phyloP scores from a whole-genome alignment of 2,888 invertebrate genomes.

The Brachyptera risi region DNA sequence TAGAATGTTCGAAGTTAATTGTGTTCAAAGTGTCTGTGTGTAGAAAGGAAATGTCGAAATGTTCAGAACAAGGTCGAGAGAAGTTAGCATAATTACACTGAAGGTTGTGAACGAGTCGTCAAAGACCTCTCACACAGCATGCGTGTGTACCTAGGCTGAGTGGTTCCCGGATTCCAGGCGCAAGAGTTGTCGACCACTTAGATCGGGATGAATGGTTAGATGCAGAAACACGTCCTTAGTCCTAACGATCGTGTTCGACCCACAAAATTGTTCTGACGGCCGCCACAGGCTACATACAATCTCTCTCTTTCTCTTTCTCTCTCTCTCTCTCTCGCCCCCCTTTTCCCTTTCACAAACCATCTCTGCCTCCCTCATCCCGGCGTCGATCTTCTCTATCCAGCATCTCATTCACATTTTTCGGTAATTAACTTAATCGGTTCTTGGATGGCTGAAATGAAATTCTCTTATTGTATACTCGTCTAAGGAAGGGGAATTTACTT shows the following conservation, averaged over 20 bases:
- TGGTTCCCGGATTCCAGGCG: no score
- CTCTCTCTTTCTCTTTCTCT: background rate
- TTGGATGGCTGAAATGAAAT: conserved; percentile 25
- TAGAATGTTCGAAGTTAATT: no score
- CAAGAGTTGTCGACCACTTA: no score
- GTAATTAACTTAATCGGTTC: conserved; percentile 28
- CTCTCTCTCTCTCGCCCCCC: background rate
- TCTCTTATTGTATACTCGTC: conserved; percentile 25
- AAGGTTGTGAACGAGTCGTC: background rate
- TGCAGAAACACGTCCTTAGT: background rate
- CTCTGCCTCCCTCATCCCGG: background rate
- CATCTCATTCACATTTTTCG: conserved; percentile 16
- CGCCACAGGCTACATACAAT: background rate
- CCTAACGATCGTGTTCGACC: conserved; percentile 9
- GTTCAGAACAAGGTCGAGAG: conserved; percentile 6
- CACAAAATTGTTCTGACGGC: background rate
- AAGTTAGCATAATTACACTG: conserved; percentile 8
- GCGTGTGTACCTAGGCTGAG: background rate
- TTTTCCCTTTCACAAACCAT: background rate
- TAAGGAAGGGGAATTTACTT: conserved; percentile 23
- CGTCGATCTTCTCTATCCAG: background rate
- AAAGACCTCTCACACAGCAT: background rate
- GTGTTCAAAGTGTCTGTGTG: no score
- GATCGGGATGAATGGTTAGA: no score
- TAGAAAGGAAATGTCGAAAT: background rate